Evolutionary conservation across 2,113 vertebrate genomes (phyloP).

Genomic region (Leuciscus idus): DNA sequence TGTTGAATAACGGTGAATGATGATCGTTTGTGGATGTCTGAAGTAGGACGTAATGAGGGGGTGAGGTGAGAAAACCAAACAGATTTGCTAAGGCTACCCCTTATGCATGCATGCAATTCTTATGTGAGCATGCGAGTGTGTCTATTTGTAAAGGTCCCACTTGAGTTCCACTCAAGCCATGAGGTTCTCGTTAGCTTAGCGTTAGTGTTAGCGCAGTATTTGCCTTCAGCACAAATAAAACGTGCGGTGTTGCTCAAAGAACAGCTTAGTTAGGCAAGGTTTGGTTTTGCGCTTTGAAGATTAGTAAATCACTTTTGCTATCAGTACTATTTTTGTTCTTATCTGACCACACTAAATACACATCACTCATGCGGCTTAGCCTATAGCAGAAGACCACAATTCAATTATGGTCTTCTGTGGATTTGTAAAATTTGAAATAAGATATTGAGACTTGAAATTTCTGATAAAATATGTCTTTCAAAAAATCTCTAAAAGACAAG

Average conservation of each 20-base stretch:
- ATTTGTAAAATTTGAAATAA: neutral
- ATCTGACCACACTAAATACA: constrained; percentile 26
- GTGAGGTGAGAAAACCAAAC: constrained; percentile 66
- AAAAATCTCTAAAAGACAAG: neutral
- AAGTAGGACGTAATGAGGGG: constrained; percentile 64
- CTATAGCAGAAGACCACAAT: neutral
- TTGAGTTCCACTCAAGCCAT: constrained; percentile 27
- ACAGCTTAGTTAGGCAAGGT: neutral
- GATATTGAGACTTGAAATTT: neutral
- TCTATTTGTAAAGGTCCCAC: constrained; percentile 51
- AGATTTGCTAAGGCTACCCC: constrained; percentile 67
- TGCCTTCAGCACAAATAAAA: neutral
- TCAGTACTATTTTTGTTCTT: constrained; percentile 28
- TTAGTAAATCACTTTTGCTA: neutral
- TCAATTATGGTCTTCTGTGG: constrained; percentile 3
- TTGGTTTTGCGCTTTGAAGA: constrained; percentile 26
- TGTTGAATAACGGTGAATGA: constrained; percentile 45
- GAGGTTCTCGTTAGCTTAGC: constrained; percentile 30
- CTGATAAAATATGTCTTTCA: neutral
- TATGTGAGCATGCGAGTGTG: constrained; percentile 41
- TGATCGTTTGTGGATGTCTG: constrained; percentile 62
- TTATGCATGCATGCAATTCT: constrained; percentile 48
- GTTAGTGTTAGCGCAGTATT: neutral
- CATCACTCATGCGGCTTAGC: neutral
- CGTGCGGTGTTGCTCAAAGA: neutral